Conservation (phyloP, 2,113 vertebrate species). For the Corapipo altera region DNA sequence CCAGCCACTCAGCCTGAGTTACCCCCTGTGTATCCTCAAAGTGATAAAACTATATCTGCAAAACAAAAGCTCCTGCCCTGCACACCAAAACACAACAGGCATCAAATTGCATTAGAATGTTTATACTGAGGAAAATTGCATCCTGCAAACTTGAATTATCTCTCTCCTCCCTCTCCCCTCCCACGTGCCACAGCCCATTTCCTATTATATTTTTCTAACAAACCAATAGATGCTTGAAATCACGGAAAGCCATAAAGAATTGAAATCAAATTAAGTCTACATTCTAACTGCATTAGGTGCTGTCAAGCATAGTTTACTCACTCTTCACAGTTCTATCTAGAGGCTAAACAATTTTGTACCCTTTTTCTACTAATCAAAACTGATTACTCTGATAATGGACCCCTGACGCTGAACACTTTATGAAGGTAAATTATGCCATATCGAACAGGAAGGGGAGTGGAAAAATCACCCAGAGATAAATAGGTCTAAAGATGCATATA, state of each 20-base stretch:
- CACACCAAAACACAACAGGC: constrained; percentile 79
- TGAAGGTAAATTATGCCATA: constrained; percentile 75
- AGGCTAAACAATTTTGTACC: constrained; percentile 76
- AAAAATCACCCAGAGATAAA: constrained; percentile 72
- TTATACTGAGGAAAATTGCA: constrained; percentile 93
- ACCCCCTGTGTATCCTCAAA: not conserved
- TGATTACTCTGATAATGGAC: constrained; percentile 75
- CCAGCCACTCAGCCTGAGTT: not conserved
- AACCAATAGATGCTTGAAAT: constrained; percentile 84
- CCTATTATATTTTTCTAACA: constrained; percentile 86
- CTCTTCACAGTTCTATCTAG: constrained; percentile 77
- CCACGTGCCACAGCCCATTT: constrained; percentile 80
- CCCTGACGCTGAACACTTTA: constrained; percentile 69
- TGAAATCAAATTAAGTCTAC: constrained; percentile 90
- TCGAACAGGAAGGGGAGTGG: constrained; percentile 73
- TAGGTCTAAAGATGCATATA: constrained; percentile 72
- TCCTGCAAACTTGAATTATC: constrained; percentile 92
- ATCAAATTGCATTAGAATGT: constrained; percentile 92
- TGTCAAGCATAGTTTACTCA: constrained; percentile 77
- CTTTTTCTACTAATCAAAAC: constrained; percentile 77
- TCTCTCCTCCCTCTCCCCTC: constrained; percentile 75
- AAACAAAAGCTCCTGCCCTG: constrained; percentile 74
- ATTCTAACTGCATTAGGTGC: constrained; percentile 82
- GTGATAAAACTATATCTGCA: constrained; percentile 80
- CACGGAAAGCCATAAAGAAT: constrained; percentile 77